A percentile compares a stretch with the other conserved stretches of the same genome.
Conservation (phyloP, 2,888 invertebrate species). For the Microplitis deprimator region DNA sequence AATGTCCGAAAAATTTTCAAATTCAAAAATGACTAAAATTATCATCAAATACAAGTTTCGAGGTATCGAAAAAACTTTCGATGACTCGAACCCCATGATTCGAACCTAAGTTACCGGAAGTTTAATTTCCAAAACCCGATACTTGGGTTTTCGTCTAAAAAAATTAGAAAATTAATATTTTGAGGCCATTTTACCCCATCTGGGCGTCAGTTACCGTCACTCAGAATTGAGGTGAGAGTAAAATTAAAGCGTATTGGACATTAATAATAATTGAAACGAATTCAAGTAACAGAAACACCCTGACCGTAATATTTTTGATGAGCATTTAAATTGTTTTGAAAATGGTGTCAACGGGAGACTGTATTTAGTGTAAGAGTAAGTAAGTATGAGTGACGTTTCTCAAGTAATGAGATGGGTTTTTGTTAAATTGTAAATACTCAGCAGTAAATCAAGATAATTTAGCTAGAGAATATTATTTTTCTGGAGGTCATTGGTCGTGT, state of each 20-base stretch:
- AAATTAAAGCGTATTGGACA: background rate
- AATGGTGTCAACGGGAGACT: background rate
- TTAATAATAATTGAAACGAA: background rate
- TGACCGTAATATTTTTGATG: background rate
- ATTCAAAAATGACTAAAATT: too few relatives aligned
- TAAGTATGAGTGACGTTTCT: background rate
- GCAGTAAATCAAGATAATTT: background rate
- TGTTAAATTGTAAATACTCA: background rate
- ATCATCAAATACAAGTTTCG: too few relatives aligned
- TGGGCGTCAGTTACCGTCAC: too few relatives aligned
- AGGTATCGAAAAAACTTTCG: too few relatives aligned
- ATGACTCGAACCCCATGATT: too few relatives aligned
- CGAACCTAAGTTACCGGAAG: too few relatives aligned
- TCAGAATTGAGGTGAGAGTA: background rate
- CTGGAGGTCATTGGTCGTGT: constrained; percentile 39
- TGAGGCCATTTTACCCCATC: too few relatives aligned
- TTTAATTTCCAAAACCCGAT: too few relatives aligned
- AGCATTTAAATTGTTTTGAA: background rate
- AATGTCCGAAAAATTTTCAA: too few relatives aligned
- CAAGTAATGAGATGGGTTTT: background rate
- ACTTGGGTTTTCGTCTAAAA: too few relatives aligned
- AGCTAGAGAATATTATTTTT: background rate
- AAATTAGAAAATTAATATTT: too few relatives aligned
- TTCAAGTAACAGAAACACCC: background rate
- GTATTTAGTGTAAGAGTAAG: background rate